Evolutionary conservation across 1,140 invertebrate species (phyloP).

Genomic region (Macrotrachela quadricornifera): DNA sequence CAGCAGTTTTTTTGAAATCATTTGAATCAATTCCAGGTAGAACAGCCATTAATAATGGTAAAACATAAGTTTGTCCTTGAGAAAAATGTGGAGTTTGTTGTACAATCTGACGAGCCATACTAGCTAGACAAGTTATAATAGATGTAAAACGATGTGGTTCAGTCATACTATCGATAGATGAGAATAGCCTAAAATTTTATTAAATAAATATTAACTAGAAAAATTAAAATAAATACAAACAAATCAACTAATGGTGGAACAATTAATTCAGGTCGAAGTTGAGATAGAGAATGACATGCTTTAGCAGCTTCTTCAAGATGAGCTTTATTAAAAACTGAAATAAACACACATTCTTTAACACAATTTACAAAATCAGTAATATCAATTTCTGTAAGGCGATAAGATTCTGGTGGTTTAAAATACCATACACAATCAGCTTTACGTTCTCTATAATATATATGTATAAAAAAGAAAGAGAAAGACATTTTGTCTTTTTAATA

Average conservation of each 20-base stretch:
- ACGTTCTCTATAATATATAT: too few relatives aligned
- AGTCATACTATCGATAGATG: constrained; percentile 54
- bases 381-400: constrained; percentile 53
- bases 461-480: background rate
- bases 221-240: constrained; percentile 19
- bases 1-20: constrained; percentile 57
- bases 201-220: background rate
- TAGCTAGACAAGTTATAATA: constrained; percentile 49
- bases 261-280: constrained; percentile 59
- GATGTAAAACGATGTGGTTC: constrained; percentile 62
- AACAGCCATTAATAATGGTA: constrained; percentile 52
- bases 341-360: constrained; percentile 44
- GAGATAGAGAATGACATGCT: constrained; percentile 50
- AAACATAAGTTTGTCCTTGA: constrained; percentile 53
- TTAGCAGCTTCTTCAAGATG: constrained; percentile 41
- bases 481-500: too few relatives aligned
- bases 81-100: constrained; percentile 37
- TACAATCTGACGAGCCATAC: constrained; percentile 42
- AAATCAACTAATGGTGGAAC: constrained; percentile 58
- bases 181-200: constrained; percentile 21
- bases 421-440: too few relatives aligned
- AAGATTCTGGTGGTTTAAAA: constrained; percentile 37
- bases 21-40: constrained; percentile 75
- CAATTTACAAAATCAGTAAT: constrained; percentile 57
- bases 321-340: constrained; percentile 52